Evolutionary conservation across 2,113 vertebrate species (phyloP).

Genomic region (Xyrauchen texanus): DNA sequence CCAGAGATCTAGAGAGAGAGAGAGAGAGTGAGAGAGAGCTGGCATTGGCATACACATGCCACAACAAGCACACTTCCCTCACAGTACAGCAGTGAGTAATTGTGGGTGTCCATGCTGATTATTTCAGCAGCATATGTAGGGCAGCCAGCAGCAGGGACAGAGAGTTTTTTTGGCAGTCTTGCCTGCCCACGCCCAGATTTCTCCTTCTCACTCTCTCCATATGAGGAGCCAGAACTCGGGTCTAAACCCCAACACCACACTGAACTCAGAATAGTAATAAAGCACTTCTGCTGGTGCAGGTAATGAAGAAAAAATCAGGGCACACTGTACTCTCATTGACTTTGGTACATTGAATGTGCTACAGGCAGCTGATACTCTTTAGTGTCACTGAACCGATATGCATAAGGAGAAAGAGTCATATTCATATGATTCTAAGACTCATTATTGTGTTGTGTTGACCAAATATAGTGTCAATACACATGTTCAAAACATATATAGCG

Average conservation of each 20-base stretch:
- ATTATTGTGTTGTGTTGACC: too few relatives aligned
- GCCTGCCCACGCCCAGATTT: slow-evolving; percentile 32
- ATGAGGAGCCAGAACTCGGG: slow-evolving; percentile 22
- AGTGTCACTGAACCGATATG: too few relatives aligned
- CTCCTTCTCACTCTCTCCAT: slow-evolving; percentile 32
- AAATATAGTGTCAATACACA: too few relatives aligned
- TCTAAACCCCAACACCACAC: slow-evolving; percentile 1
- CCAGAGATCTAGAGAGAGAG: not conserved
- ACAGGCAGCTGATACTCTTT: too few relatives aligned
- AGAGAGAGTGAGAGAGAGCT: not conserved
- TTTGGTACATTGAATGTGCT: not conserved
- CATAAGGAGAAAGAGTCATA: too few relatives aligned
- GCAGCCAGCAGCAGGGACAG: slow-evolving; percentile 41
- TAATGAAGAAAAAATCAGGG: slow-evolving; percentile 17
- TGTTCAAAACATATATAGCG: too few relatives aligned
- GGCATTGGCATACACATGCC: not conserved
- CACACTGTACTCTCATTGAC: slow-evolving; percentile 1
- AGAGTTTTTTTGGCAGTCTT: slow-evolving; percentile 21
- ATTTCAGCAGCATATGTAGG: slow-evolving; percentile 46
- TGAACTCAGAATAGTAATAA: slow-evolving; percentile 28
- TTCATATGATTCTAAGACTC: too few relatives aligned
- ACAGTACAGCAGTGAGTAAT: slow-evolving; percentile 6
- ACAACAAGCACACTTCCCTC: not conserved
- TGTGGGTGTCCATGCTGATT: slow-evolving; percentile 14
- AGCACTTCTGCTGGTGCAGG: not conserved